These are phyloP conservation scores for Tetragonula carbonaria DNA, from an alignment of 2,888 invertebrate genomes.

Conservation along the genomic window DNA sequence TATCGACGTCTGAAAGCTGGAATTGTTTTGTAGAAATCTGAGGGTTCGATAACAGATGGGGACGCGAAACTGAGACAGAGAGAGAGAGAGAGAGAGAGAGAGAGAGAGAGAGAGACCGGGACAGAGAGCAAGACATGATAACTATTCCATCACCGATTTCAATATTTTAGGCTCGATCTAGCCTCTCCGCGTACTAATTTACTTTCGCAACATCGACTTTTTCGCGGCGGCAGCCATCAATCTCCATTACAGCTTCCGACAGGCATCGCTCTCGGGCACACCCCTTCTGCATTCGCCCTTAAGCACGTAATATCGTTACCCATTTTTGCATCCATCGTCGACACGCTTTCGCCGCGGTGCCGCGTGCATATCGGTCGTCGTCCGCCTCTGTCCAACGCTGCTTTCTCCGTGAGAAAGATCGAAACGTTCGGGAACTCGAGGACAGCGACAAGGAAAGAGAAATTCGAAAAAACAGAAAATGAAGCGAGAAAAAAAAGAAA, in stretches of 20 bases:
- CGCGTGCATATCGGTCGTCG: not conserved
- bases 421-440: not conserved
- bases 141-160: constrained; percentile 55
- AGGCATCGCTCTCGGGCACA: constrained; percentile 70
- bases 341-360: constrained; percentile 26
- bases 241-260: constrained; percentile 81
- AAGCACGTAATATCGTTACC: constrained; percentile 75
- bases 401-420: not conserved
- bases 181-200: constrained; percentile 65
- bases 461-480: not conserved
- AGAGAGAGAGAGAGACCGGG: not conserved
- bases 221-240: constrained; percentile 75
- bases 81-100: not conserved
- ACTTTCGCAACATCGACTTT: constrained; percentile 74
- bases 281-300: constrained; percentile 70
- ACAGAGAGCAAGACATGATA: constrained; percentile 27
- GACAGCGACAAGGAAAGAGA: not conserved
- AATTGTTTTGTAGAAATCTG: constrained; percentile 8
- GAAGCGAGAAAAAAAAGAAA: not conserved
- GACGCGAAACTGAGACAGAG: not conserved
- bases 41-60: not conserved
- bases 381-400: not conserved
- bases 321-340: constrained; percentile 47
- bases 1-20: not conserved
- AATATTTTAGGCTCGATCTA: constrained; percentile 67